Percentiles rank a stretch among this genome's conserved stretches.
Evolutionary conservation across 1,140 invertebrate species (phyloP).

Genomic region (Bombus waltoni): DNA sequence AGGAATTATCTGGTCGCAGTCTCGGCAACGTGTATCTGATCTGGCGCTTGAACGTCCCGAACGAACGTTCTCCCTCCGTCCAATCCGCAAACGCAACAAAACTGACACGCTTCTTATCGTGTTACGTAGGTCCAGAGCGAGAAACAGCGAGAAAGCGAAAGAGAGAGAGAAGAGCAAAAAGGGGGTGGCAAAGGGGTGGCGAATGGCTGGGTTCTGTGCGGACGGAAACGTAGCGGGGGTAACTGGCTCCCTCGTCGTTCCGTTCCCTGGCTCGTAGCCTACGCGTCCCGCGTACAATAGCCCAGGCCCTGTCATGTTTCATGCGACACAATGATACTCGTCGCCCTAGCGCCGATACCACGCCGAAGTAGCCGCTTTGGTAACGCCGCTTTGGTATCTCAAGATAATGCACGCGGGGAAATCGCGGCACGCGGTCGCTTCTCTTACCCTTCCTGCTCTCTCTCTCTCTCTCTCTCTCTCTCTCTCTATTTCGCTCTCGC

Average conservation of each 20-base stretch:
- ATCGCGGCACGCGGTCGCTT: conserved; percentile 56
- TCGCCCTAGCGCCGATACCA: conserved; percentile 69
- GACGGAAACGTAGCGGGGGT: conserved; percentile 26
- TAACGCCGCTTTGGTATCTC: conserved; percentile 73
- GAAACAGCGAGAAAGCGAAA: neutral
- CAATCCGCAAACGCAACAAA: conserved; percentile 76
- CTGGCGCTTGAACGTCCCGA: conserved; percentile 76
- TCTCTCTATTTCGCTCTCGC: neutral
- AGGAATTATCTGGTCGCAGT: conserved; percentile 76
- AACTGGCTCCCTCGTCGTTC: conserved; percentile 61
- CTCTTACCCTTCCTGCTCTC: neutral
- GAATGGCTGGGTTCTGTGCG: neutral
- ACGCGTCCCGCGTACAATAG: conserved; percentile 80
- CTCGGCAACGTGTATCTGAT: conserved; percentile 71
- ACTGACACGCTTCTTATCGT: conserved; percentile 82
- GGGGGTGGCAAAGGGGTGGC: neutral
- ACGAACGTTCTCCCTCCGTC: neutral
- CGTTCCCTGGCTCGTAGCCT: conserved; percentile 62
- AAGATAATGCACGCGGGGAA: conserved; percentile 77
- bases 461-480: neutral
- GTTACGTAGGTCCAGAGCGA: conserved; percentile 69
- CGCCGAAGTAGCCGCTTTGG: conserved; percentile 28
- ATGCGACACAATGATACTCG: conserved; percentile 79
- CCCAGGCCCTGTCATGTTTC: conserved; percentile 77
- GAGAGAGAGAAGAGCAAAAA: too few species aligned